Percentiles rank a stretch among this genome's conserved stretches.
These are phyloP conservation scores for Murina feae DNA, from an alignment of 2,113 vertebrate species.

Conservation along the genomic window DNA sequence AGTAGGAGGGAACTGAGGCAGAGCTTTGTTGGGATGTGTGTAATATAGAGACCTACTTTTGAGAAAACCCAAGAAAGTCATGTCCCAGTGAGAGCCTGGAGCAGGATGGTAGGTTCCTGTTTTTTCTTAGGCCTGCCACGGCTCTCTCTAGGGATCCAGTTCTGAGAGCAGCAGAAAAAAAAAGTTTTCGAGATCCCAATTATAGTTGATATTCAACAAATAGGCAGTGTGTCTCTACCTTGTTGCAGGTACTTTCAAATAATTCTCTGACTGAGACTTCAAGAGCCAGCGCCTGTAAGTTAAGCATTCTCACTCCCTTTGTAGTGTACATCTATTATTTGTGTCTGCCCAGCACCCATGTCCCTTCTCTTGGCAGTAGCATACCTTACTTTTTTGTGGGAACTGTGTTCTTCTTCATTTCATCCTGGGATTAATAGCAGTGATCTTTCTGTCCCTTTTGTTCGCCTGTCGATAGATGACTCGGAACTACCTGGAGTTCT, in stretches of 20 bases:
- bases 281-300: not conserved
- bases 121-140: not conserved
- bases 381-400: not conserved
- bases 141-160: not conserved
- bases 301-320: not conserved
- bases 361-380: not conserved
- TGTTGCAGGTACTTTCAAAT: constrained; percentile 18
- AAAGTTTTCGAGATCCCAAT: not conserved
- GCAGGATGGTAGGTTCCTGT: not conserved
- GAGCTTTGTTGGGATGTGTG: not conserved
- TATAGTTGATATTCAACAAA: not conserved
- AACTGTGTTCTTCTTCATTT: constrained; percentile 9
- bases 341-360: not conserved
- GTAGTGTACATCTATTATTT: not conserved
- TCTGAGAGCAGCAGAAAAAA: not conserved
- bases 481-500: not conserved
- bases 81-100: not conserved
- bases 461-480: not conserved
- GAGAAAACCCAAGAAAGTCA: not conserved
- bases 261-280: not conserved
- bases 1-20: not conserved
- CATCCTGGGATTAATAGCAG: not conserved
- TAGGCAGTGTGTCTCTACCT: not conserved
- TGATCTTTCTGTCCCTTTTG: not conserved
- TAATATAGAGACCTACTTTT: not conserved